Evolutionary conservation across 2,113 vertebrate genomes (phyloP), one percentile per base, ranked within the genome.

Genomic region (Nansenia antarctica): DNA sequence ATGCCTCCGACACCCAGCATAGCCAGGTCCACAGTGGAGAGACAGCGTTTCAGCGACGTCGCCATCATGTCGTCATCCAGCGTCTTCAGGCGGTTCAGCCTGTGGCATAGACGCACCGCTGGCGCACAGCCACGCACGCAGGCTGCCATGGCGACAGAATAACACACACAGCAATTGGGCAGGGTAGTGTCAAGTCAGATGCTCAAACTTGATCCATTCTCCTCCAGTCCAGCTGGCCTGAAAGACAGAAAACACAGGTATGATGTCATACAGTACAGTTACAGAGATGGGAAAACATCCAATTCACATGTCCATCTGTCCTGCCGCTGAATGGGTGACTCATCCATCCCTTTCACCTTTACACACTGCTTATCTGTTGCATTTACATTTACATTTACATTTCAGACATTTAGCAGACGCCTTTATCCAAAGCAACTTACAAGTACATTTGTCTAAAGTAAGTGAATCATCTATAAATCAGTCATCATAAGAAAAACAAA

Each of bases 1-100:
- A 98, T 99, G 69, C 94, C 95, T 0, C 97, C 97, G 0, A 99
- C 91, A 39, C 97, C 96, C 80, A 99, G 78, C 61, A 99, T 85
- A 0, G 95, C 95, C 84, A 99, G 77, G 87, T 99, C 97, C 1
- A 98, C 39, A 0, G 94, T 96, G 73, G 94, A 95, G 68, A 99
- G 93, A 86, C 95, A 98, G 67, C 95, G 95, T 65, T 93, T 94
- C 72, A 98, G 84, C 0, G 95, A 94, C 0, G 95, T 98, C 62
- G 95, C 93, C 97, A 96, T 96, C 86, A 94, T 91, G 80, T 98
- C 87, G 0, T 94, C 95, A 31, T 98, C 95, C 72, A 98, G 79
- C 0, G 94, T 96, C 87, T 99, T 99, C 64, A 95, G 91, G 2
- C 96, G 91, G 88, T 94, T 96, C 78, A 99, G 82, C 69, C 90